Percentiles rank a stretch among this genome's conserved stretches.
Evolutionary conservation across 2,888 invertebrate genomes (phyloP).

Genomic region (Melolontha melolontha): DNA sequence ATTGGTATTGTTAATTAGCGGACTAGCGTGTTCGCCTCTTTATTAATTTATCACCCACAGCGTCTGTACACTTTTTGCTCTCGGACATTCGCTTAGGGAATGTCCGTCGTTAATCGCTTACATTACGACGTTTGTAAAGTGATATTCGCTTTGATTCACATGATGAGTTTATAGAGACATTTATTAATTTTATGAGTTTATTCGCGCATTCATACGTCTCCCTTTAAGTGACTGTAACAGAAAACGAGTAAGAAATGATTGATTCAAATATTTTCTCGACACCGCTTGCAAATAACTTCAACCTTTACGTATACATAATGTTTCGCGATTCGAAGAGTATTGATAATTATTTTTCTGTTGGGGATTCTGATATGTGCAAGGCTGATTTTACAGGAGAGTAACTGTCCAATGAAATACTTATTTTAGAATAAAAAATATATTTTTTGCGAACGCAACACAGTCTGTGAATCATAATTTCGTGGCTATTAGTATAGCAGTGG

Average conservation of each 20-base stretch:
- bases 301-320: too few relatives aligned
- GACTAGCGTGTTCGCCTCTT: constrained; percentile 20
- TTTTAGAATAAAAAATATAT: too few relatives aligned
- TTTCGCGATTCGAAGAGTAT: too few relatives aligned
- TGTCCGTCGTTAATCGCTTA: constrained; percentile 22
- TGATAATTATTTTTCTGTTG: too few relatives aligned
- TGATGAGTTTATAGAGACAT: constrained; percentile 8
- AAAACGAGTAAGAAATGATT: not conserved
- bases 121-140: constrained; percentile 9
- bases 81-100: constrained; percentile 1
- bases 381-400: too few relatives aligned
- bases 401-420: too few relatives aligned
- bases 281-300: too few relatives aligned
- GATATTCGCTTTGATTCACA: constrained; percentile 27
- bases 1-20: constrained; percentile 17
- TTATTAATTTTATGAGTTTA: constrained; percentile 25
- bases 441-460: too few relatives aligned
- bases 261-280: too few relatives aligned
- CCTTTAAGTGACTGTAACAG: not conserved
- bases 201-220: constrained; percentile 2
- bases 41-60: constrained; percentile 26
- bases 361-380: too few relatives aligned
- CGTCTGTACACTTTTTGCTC: not conserved
- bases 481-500: too few relatives aligned
- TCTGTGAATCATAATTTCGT: too few relatives aligned